A percentile compares a stretch with the other conserved stretches of the same genome.
Evolutionary conservation across 92 coral and sea anemone genomes (phyloP).

Genomic region (Palythoa grandiflora): DNA sequence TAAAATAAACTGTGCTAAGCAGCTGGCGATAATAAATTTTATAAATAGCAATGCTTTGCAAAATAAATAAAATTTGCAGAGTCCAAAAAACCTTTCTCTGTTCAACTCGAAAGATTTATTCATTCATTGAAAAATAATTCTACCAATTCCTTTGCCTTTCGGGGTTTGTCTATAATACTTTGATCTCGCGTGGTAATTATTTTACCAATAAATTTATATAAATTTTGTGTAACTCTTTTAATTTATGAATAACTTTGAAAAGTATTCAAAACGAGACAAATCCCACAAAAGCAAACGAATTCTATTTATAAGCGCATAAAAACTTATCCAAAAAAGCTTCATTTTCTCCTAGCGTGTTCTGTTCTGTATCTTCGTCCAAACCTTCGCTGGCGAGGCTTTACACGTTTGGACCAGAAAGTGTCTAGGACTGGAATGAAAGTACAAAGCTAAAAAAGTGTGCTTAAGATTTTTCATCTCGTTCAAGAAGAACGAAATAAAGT

Average conservation of each 20-base stretch:
- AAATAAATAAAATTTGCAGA: slow-evolving; percentile 50
- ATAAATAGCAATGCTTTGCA: slow-evolving; percentile 51
- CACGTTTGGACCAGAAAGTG: background rate
- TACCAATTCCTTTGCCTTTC: slow-evolving; percentile 14
- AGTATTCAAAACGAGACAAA: background rate
- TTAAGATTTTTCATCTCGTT: slow-evolving; percentile 6
- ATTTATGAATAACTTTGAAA: background rate
- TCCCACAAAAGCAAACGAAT: slow-evolving; percentile 5
- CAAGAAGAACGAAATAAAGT: background rate
- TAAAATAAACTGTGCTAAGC: background rate
- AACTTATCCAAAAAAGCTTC: slow-evolving; percentile 8
- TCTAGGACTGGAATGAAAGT: background rate
- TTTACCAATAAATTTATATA: background rate
- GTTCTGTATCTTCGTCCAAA: background rate
- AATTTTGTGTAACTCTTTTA: background rate
- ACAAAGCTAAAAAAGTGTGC: background rate
- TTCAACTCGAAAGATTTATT: slow-evolving; percentile 4
- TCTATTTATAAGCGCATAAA: slow-evolving; percentile 18
- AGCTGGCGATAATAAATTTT: slow-evolving; percentile 30
- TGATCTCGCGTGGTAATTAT: background rate
- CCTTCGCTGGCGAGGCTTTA: background rate
- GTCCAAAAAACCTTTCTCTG: slow-evolving; percentile 27
- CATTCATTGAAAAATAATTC: slow-evolving; percentile 44
- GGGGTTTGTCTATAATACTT: background rate
- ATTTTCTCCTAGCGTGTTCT: background rate